A percentile compares a stretch with the other conserved stretches of the same genome.
These are phyloP conservation scores for Enteromius trimaculatus DNA, from an alignment of 2,797 vertebrate genomes.

Conservation along the genomic window DNA sequence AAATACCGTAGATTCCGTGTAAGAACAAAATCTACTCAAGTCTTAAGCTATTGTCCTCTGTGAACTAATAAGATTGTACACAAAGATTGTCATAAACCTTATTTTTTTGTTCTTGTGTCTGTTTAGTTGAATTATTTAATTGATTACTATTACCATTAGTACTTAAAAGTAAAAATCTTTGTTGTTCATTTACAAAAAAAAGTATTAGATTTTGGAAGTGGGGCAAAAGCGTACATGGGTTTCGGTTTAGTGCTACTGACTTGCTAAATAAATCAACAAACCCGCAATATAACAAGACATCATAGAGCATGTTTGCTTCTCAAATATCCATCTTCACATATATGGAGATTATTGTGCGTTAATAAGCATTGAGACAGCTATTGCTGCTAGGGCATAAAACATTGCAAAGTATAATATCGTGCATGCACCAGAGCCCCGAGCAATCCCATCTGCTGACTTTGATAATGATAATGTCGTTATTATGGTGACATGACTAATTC, in stretches of 20 bases:
- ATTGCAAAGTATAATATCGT: constrained; percentile 11
- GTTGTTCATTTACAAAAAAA: background rate
- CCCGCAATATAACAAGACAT: background rate
- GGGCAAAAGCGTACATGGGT: background rate
- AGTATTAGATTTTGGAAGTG: background rate
- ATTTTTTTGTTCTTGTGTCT: constrained; percentile 19
- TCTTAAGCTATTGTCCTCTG: constrained; percentile 67
- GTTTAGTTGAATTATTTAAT: constrained; percentile 42
- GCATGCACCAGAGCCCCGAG: background rate
- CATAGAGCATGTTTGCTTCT: constrained; percentile 12
- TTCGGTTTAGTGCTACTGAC: background rate
- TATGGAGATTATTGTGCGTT: background rate
- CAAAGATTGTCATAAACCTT: constrained; percentile 11
- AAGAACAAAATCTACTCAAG: constrained; percentile 57
- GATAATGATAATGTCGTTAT: constrained; percentile 25
- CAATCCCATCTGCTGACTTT: constrained; percentile 36
- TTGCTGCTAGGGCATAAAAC: constrained; percentile 1
- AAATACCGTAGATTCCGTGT: constrained; percentile 7
- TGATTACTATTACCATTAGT: constrained; percentile 20
- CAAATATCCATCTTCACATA: background rate
- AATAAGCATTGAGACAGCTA: constrained; percentile 19
- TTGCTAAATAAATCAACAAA: constrained; percentile 2
- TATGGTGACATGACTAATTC: constrained; percentile 17
- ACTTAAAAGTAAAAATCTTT: background rate
- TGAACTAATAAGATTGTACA: constrained; percentile 38